Conservation (phyloP, 1,140 invertebrate species). For the Drosophila malerkotliana region DNA sequence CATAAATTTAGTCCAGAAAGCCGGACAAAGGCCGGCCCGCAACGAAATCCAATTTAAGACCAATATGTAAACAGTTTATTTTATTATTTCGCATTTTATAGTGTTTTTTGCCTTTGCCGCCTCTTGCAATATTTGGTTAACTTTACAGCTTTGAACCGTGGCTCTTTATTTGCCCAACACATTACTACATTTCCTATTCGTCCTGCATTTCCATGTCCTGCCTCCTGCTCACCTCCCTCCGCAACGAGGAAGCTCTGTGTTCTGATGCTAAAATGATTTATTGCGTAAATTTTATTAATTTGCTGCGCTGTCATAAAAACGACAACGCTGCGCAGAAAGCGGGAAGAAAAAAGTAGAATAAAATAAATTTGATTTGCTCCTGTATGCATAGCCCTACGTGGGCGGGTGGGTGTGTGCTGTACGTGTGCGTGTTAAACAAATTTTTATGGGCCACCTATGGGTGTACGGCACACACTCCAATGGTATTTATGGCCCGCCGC, state of each 20-base stretch:
- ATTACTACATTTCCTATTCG: slow-evolving; percentile 18
- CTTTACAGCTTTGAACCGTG: slow-evolving; percentile 25
- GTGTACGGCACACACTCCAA: slow-evolving; percentile 29
- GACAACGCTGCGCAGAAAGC: slow-evolving; percentile 30
- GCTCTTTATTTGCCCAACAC: slow-evolving; percentile 52
- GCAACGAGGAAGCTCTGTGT: slow-evolving; percentile 9
- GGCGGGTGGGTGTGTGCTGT: slow-evolving; percentile 7
- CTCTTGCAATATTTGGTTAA: slow-evolving; percentile 32
- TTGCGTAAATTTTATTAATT: slow-evolving; percentile 77
- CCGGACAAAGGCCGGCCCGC: background rate
- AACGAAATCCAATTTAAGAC: slow-evolving; percentile 1
- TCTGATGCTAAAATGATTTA: slow-evolving; percentile 65
- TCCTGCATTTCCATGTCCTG: slow-evolving; percentile 2
- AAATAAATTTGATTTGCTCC: slow-evolving; percentile 73
- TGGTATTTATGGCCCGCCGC: slow-evolving; percentile 59
- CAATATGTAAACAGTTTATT: background rate
- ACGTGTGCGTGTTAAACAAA: slow-evolving; percentile 53
- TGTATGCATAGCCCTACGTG: slow-evolving; percentile 33
- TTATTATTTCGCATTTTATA: slow-evolving; percentile 16
- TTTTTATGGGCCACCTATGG: slow-evolving; percentile 47
- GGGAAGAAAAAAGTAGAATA: slow-evolving; percentile 40
- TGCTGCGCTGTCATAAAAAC: slow-evolving; percentile 77
- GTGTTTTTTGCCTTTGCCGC: background rate
- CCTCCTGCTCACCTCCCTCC: background rate
- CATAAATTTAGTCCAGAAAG: background rate